phyloP scores from a whole-genome alignment of 2,113 vertebrate species.

The Acinonyx jubatus region DNA sequence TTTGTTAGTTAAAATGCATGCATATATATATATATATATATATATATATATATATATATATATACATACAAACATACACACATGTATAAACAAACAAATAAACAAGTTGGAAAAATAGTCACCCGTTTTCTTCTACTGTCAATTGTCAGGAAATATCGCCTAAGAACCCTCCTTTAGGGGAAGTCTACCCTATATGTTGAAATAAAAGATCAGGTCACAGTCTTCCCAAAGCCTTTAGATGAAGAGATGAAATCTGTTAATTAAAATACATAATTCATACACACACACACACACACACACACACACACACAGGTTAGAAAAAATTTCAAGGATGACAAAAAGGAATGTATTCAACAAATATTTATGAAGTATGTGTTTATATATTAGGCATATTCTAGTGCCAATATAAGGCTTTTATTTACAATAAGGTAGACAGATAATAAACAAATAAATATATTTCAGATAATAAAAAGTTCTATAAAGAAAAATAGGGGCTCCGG shows the following conservation, averaged over 20 bases:
- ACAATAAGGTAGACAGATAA: not conserved
- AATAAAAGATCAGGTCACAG: not conserved
- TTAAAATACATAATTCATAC: not conserved
- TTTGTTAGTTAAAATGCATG: not conserved
- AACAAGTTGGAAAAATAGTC: not conserved
- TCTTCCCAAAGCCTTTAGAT: not conserved
- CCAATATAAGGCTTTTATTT: not conserved
- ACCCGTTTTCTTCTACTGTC: not conserved
- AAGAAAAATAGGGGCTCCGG: not conserved
- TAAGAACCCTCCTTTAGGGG: not conserved
- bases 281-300: not conserved
- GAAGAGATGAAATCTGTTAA: not conserved
- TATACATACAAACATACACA: not conserved
- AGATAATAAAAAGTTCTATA: not conserved
- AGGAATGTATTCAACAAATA: not conserved
- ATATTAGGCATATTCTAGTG: not conserved
- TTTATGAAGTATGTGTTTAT: not conserved
- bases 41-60: not conserved
- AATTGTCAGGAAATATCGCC: not conserved
- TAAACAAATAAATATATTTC: not conserved
- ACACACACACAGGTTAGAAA: not conserved
- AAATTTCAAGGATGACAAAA: not conserved
- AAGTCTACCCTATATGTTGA: not conserved
- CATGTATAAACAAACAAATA: not conserved
- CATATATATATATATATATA: not conserved